Evolutionary conservation across 2,797 vertebrate species (phyloP).

Genomic region (Coilia nasus): DNA sequence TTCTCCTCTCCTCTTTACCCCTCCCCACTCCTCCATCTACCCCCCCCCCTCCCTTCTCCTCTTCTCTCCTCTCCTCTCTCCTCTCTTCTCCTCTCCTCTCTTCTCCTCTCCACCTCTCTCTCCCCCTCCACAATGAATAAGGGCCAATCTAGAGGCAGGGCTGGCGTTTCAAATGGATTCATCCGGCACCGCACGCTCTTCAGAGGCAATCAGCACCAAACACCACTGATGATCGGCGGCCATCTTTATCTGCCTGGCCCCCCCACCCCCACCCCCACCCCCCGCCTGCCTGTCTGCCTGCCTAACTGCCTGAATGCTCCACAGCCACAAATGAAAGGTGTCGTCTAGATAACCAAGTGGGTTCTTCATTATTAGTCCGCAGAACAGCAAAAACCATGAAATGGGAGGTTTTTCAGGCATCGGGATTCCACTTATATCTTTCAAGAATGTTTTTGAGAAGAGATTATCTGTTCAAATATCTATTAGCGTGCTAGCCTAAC

Average conservation of each 20-base stretch:
- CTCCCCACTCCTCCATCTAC: not conserved
- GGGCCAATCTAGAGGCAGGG: not conserved
- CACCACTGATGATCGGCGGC: not conserved
- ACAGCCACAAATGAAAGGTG: not conserved
- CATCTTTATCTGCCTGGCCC: not conserved
- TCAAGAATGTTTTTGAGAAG: no score
- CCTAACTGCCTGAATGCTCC: not conserved
- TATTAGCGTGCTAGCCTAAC: no score
- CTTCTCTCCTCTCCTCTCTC: not conserved
- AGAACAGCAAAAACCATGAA: not conserved
- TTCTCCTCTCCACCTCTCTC: not conserved
- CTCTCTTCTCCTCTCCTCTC: not conserved
- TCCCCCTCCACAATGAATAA: not conserved
- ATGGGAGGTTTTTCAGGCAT: not conserved
- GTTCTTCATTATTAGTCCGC: not conserved
- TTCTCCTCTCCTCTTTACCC: no score
- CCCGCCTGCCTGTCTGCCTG: not conserved
- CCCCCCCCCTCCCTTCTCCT: no score
- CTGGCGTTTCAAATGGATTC: conserved; percentile 1
- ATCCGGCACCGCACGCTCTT: not conserved
- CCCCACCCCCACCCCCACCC: not conserved
- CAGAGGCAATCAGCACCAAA: not conserved
- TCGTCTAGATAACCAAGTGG: not conserved
- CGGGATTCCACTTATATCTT: no score
- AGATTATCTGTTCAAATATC: no score